These are phyloP conservation scores for Strigamia crassipes DNA, from an alignment of 2,888 invertebrate genomes.

Conservation along the genomic window DNA sequence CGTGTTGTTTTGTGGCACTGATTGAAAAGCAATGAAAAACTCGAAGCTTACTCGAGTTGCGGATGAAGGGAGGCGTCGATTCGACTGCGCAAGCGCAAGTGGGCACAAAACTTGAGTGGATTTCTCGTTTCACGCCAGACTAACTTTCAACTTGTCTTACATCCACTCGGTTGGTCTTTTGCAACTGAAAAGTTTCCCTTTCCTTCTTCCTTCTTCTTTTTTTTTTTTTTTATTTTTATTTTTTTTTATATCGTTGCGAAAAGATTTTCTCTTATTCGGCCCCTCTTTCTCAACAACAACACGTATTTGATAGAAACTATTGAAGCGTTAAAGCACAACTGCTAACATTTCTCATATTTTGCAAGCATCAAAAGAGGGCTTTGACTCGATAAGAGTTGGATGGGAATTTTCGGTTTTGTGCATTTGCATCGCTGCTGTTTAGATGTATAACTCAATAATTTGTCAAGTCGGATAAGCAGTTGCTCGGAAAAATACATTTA, in stretches of 20 bases:
- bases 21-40: slow-evolving; percentile 25
- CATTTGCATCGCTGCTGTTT: background rate
- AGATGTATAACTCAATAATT: background rate
- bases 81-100: slow-evolving; percentile 21
- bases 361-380: background rate
- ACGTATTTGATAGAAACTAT: slow-evolving; percentile 15
- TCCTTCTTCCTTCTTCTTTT: background rate
- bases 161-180: slow-evolving; percentile 30
- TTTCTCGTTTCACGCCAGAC: slow-evolving; percentile 30
- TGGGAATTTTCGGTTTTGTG: background rate
- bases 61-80: slow-evolving; percentile 8
- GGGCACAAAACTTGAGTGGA: slow-evolving; percentile 20
- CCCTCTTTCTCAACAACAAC: background rate
- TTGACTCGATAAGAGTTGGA: background rate
- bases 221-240: background rate
- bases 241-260: background rate
- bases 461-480: background rate
- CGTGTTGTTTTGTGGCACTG: slow-evolving; percentile 19
- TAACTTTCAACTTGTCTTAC: slow-evolving; percentile 22
- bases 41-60: background rate
- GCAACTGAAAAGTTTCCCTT: slow-evolving; percentile 17
- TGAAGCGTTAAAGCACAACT: slow-evolving; percentile 7
- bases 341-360: slow-evolving; percentile 25
- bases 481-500: background rate
- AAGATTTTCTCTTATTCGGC: slow-evolving; percentile 3